Percentiles rank a stretch among this genome's conserved stretches.
phyloP scores from a whole-genome alignment of 2,797 vertebrate species.

The Mastacembelus armatus region DNA sequence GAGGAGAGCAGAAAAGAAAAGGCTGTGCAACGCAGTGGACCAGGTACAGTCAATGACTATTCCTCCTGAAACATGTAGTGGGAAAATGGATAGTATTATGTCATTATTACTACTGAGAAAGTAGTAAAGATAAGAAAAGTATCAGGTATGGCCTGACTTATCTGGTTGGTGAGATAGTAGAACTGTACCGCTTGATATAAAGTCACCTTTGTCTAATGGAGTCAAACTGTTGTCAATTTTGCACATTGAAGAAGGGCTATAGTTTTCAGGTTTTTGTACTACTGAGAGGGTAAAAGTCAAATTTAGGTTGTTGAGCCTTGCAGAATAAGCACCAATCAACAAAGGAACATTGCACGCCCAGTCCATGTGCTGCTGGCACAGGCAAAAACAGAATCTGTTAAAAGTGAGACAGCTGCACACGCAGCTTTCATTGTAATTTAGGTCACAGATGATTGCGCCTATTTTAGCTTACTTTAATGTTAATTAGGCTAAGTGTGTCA shows the following conservation, averaged over 20 bases:
- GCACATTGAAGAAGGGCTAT: too few relatives aligned
- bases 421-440: slow-evolving; percentile 43
- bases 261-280: too few relatives aligned
- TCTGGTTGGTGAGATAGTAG: too few relatives aligned
- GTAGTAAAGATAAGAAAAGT: too few relatives aligned
- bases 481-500: slow-evolving; percentile 10
- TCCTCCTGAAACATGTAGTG: background rate
- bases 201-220: too few relatives aligned
- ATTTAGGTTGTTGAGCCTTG: slow-evolving; percentile 5
- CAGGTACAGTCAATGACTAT: slow-evolving; percentile 13
- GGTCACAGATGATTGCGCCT: slow-evolving; percentile 7
- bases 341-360: background rate
- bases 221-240: too few relatives aligned
- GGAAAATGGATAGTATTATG: background rate
- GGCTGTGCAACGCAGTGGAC: slow-evolving; percentile 29
- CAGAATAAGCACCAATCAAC: slow-evolving; percentile 4
- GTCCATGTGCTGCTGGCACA: slow-evolving; percentile 32
- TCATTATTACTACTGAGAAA: slow-evolving; percentile 5
- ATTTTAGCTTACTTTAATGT: slow-evolving; percentile 27
- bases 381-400: slow-evolving; percentile 29
- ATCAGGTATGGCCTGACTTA: too few relatives aligned
- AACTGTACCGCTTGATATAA: too few relatives aligned
- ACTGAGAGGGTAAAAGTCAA: background rate
- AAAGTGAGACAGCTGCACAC: slow-evolving; percentile 27
- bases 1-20: slow-evolving; percentile 41